phyloP scores from a whole-genome alignment of 2,888 invertebrate species.

The Monoplex corrugatus region DNA sequence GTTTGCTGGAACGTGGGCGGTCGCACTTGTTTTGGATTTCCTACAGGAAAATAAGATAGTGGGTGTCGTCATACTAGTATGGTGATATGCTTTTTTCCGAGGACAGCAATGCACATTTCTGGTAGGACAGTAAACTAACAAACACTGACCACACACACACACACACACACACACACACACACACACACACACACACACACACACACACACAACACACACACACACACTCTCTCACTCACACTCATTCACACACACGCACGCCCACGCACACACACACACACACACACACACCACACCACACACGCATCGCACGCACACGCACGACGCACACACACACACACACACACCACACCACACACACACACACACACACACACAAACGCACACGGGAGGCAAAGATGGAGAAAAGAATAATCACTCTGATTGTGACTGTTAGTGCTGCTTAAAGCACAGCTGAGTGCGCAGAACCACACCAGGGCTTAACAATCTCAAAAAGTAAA shows the following conservation, averaged over 20 bases:
- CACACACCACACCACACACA: not conserved
- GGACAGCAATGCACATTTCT: no score
- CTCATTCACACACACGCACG: not conserved
- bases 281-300: not conserved
- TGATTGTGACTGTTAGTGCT: no score
- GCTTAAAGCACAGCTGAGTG: no score
- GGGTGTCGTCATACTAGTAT: no score
- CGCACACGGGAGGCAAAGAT: not conserved
- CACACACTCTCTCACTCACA: not conserved
- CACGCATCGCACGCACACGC: not conserved
- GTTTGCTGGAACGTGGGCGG: no score
- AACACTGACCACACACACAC: not conserved
- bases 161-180: constrained; percentile 17
- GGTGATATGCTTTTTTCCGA: no score
- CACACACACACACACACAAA: not conserved
- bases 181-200: not conserved
- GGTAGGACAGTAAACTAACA: not conserved
- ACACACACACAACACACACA: not conserved
- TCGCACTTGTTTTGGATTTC: no score
- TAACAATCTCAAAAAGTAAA: no score
- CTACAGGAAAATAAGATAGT: no score
- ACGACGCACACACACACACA: not conserved
- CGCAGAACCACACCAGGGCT: no score
- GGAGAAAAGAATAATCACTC: no score
- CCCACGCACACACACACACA: not conserved